A percentile compares a stretch with the other conserved stretches of the same genome.
Evolutionary conservation across 2,888 invertebrate genomes (phyloP).

Genomic region (Lymantria monacha): DNA sequence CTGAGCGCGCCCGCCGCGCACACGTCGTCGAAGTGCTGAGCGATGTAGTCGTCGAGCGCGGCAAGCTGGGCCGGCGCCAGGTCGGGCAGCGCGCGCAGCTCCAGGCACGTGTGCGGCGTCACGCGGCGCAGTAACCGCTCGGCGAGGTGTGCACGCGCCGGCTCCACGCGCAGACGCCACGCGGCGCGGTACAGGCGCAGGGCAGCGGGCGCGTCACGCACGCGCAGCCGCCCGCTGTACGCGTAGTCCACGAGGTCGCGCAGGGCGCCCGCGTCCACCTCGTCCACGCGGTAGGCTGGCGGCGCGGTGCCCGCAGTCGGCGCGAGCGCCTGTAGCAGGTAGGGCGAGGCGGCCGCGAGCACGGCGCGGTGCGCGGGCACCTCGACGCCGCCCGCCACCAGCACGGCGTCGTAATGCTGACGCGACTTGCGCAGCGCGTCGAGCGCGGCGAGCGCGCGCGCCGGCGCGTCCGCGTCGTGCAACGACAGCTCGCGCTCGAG

Average conservation of each 20-base stretch:
- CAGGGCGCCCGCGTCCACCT: slow-evolving; percentile 81
- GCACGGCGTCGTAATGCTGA: slow-evolving; percentile 92
- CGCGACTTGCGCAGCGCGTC: slow-evolving; percentile 91
- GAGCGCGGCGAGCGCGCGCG: slow-evolving; percentile 84
- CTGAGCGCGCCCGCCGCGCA: slow-evolving; percentile 84
- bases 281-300: slow-evolving; percentile 42
- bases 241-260: slow-evolving; percentile 90
- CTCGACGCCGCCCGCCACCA: slow-evolving; percentile 86
- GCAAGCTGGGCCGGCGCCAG: slow-evolving; percentile 79
- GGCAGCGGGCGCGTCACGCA: slow-evolving; percentile 76
- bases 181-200: slow-evolving; percentile 92
- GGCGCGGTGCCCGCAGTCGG: slow-evolving; percentile 77
- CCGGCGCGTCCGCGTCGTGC: slow-evolving; percentile 81
- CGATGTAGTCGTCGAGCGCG: slow-evolving; percentile 86
- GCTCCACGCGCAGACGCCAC: slow-evolving; percentile 88
- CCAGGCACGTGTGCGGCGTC: slow-evolving; percentile 80
- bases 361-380: slow-evolving; percentile 89
- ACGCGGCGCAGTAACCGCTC: slow-evolving; percentile 83
- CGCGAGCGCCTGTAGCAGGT: slow-evolving; percentile 87
- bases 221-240: slow-evolving; percentile 87
- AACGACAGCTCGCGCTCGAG: slow-evolving; percentile 74
- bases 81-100: slow-evolving; percentile 84
- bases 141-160: slow-evolving; percentile 87
- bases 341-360: slow-evolving; percentile 89
- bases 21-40: slow-evolving; percentile 85